Evolutionary conservation across 1,140 invertebrate genomes (phyloP).

Genomic region (Patella vulgata): DNA sequence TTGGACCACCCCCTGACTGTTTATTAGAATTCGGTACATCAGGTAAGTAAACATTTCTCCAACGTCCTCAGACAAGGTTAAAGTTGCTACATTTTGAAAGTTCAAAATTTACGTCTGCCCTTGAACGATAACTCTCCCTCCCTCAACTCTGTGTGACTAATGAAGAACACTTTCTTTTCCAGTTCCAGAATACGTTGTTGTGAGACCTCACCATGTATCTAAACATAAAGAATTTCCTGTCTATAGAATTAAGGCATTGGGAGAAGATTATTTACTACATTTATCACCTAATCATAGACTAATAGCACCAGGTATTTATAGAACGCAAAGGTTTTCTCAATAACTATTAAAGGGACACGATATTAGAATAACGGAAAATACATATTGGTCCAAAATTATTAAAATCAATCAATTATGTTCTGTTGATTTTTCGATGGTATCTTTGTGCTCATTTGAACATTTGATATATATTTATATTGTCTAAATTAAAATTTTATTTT

Average conservation of each 20-base stretch:
- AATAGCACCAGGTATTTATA: constrained; percentile 26
- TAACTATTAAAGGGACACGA: neutral
- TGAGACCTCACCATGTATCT: neutral
- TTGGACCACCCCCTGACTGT: too few relatives aligned
- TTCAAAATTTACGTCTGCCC: too few relatives aligned
- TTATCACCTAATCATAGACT: constrained; percentile 24
- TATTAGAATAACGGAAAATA: neutral
- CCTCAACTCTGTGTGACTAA: too few relatives aligned
- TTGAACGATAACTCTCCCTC: too few relatives aligned
- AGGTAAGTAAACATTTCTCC: too few relatives aligned
- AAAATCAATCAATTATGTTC: too few relatives aligned
- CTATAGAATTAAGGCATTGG: constrained; percentile 25
- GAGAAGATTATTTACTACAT: constrained; percentile 30
- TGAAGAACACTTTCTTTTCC: too few relatives aligned
- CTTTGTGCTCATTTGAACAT: neutral
- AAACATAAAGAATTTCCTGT: neutral
- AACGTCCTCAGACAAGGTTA: too few relatives aligned
- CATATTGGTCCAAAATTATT: neutral
- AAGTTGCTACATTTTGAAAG: too few relatives aligned
- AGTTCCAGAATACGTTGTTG: constrained; percentile 16
- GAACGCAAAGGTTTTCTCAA: neutral
- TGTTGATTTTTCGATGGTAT: neutral
- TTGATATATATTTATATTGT: neutral
- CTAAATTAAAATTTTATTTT: too few relatives aligned
- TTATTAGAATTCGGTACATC: too few relatives aligned